Evolutionary conservation across 2,888 invertebrate genomes (phyloP), one percentile per base, ranked within the genome.

Genomic region (Dugesia japonica): DNA sequence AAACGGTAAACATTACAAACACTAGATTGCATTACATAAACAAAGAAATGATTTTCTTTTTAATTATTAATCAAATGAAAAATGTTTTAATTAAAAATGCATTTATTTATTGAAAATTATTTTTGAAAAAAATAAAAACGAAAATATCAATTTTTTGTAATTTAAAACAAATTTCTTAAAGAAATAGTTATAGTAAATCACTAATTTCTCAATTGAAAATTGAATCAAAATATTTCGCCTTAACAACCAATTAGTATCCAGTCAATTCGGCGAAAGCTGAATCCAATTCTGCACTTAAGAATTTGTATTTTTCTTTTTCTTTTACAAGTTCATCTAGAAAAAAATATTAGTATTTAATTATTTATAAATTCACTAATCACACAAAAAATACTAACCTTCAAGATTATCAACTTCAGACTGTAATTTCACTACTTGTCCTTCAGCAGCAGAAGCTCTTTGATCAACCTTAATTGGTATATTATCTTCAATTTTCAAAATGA

Each of bases 331-430:
- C 87, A 83, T 87, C 87, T 84, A 81, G 17, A 79, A 79, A 42
- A 71, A 71, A 42, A 15, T n/a, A n/a, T n/a, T 31, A 38, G 38
- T 38, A 13, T 13, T 38, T 38, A 13, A 13, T 13, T 13, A 13
- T 33, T 27, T 72, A 42, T 28, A 31, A 13, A 38, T 13, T 17
- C 38, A 38, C 17, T 13, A 38, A 38, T 38, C 9, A 38, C 17
- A 31, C 27, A 75, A 17, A 78, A 23, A 78, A 28, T 26, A 28
- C 78, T 79, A 82, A 83, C 83, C 83, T 93, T 99, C 98, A 88
- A 99, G 92, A 91, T 97, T 93, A 91, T 99, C 98, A 88, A 99
- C 98, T 89, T 99, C 98, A 89, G 98, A 98, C 88, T 99, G 98
- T 87, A 99, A 89, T 89, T 99, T 99, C 89, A 98, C 95, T 87